Percentiles rank a stretch among this genome's conserved stretches.
phyloP scores from a whole-genome alignment of 2,113 vertebrate genomes.

The Microcebus griseorufus region DNA sequence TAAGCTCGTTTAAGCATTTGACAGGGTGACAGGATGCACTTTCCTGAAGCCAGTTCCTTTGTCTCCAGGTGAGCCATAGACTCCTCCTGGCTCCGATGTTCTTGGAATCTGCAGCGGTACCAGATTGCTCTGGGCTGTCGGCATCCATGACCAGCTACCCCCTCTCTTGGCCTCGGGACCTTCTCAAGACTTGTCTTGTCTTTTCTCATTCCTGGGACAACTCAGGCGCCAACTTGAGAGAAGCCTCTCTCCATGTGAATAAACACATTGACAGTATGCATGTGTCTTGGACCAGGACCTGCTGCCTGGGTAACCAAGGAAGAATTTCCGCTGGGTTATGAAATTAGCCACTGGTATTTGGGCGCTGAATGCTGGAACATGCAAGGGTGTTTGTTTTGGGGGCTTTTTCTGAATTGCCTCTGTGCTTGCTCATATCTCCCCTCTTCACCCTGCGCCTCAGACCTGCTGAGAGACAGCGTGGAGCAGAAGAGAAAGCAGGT shows the following conservation, averaged over 20 bases:
- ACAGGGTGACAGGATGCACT: not conserved
- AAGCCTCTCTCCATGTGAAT: slow-evolving; percentile 12
- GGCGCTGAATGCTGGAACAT: not conserved
- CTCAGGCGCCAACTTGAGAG: not conserved
- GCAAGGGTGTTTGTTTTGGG: not conserved
- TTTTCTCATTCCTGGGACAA: slow-evolving; percentile 41
- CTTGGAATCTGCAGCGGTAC: not conserved
- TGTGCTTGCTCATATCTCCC: not conserved
- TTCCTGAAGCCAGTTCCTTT: not conserved
- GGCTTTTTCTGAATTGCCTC: not conserved
- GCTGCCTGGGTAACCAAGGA: slow-evolving; percentile 25
- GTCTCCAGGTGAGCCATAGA: not conserved
- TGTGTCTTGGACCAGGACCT: slow-evolving; percentile 29
- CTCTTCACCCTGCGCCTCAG: not conserved
- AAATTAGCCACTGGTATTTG: slow-evolving; percentile 33
- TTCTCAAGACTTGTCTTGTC: slow-evolving; percentile 34
- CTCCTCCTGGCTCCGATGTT: not conserved
- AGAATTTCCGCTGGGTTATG: slow-evolving; percentile 32
- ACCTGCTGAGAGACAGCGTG: not conserved
- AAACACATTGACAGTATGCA: not conserved
- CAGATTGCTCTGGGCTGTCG: not conserved
- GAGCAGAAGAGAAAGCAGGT: not conserved
- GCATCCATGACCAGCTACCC: not conserved
- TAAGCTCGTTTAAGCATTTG: not conserved
- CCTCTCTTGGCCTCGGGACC: not conserved